phyloP scores from a whole-genome alignment of 1,140 invertebrate genomes.

The Ylistrum balloti region DNA sequence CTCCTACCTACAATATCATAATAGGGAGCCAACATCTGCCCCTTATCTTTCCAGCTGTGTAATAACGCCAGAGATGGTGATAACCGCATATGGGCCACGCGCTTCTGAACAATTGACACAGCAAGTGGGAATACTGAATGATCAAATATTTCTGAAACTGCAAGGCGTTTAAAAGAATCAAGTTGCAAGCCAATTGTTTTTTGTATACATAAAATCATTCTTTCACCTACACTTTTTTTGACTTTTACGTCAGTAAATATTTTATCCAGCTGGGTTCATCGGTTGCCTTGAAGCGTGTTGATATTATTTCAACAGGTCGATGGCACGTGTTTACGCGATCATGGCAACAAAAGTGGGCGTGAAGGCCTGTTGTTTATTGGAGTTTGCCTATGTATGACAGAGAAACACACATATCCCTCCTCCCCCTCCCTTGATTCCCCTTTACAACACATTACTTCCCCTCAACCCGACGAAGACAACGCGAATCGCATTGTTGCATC shows the following conservation, averaged over 20 bases:
- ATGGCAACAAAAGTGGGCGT: conserved; percentile 17
- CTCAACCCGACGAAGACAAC: neutral
- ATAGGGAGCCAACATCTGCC: neutral
- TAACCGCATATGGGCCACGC: neutral
- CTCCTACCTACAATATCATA: neutral
- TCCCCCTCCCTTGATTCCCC: neutral
- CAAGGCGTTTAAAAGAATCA: no score
- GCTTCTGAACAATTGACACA: neutral
- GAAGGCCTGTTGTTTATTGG: neutral
- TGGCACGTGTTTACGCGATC: neutral
- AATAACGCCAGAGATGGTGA: neutral
- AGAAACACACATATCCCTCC: neutral
- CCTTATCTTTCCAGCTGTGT: neutral
- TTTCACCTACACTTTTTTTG: no score
- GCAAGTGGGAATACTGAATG: neutral
- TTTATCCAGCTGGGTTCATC: neutral
- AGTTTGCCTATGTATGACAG: neutral
- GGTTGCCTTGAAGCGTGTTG: neutral
- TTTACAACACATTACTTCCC: neutral
- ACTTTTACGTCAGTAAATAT: no score
- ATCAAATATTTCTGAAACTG: neutral
- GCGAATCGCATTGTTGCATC: neutral
- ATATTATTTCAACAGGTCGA: conserved; percentile 34
- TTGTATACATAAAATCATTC: no score
- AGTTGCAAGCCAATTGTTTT: no score